These are phyloP conservation scores for Lagocephalus sceleratus DNA, from an alignment of 2,797 vertebrate species.

Conservation along the genomic window DNA sequence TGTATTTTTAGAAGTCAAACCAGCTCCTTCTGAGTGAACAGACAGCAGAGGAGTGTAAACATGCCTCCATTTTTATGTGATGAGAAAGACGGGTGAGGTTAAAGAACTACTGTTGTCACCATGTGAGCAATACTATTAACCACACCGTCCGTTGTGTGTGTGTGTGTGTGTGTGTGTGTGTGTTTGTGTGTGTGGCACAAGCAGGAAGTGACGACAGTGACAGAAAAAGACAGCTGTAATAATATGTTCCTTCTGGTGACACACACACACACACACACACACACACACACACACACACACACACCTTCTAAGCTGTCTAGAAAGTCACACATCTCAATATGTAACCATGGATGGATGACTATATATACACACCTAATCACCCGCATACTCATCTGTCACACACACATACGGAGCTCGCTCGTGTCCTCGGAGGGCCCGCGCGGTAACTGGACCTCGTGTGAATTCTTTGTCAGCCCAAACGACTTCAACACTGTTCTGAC, in stretches of 20 bases:
- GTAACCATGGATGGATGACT: slow-evolving; percentile 53
- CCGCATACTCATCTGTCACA: slow-evolving; percentile 42
- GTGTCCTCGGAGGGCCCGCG: slow-evolving; percentile 48
- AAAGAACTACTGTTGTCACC: no score
- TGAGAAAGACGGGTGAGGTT: background rate
- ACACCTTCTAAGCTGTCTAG: slow-evolving; percentile 20
- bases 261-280: slow-evolving; percentile 34
- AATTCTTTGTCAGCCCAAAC: slow-evolving; percentile 68
- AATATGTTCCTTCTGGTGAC: slow-evolving; percentile 9
- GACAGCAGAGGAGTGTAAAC: background rate
- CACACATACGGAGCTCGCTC: slow-evolving; percentile 26
- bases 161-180: background rate
- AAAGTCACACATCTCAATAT: slow-evolving; percentile 48
- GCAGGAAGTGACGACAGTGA: background rate
- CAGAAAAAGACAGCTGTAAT: slow-evolving; percentile 39
- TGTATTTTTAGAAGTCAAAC: no score
- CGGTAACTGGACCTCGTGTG: slow-evolving; percentile 73
- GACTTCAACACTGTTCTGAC: slow-evolving; percentile 66
- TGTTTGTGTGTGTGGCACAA: background rate
- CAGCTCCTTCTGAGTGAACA: no score
- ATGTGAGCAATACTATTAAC: no score
- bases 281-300: slow-evolving; percentile 20
- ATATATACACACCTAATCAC: slow-evolving; percentile 64
- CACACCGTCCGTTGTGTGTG: no score
- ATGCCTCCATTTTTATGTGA: background rate